Evolutionary conservation across 2,797 vertebrate genomes (phyloP).

Genomic region (Pelodytes ibericus): DNA sequence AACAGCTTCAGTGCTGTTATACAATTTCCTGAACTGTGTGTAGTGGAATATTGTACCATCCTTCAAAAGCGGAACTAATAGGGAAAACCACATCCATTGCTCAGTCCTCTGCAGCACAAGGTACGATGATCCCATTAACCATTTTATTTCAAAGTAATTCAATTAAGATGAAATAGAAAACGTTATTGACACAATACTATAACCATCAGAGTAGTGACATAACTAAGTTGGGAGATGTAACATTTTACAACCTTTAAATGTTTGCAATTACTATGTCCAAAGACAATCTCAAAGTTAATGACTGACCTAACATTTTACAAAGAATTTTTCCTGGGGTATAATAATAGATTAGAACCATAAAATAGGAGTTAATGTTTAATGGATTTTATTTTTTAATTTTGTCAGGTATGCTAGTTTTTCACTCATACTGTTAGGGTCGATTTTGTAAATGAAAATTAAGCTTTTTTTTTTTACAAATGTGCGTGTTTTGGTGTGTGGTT

Average conservation of each 20-base stretch:
- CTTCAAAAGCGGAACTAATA: too few species aligned
- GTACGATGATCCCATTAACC: slow-evolving; percentile 37
- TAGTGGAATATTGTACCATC: too few species aligned
- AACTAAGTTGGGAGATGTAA: slow-evolving; percentile 31
- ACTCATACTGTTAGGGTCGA: too few species aligned
- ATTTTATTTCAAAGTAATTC: slow-evolving; percentile 45
- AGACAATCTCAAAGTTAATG: slow-evolving; percentile 25
- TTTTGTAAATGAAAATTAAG: too few species aligned
- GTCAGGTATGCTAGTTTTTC: too few species aligned
- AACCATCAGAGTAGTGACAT: slow-evolving; percentile 24
- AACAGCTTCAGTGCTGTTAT: too few species aligned
- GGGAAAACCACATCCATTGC: not conserved
- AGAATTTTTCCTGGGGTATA: slow-evolving; percentile 7
- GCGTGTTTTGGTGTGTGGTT: too few species aligned
- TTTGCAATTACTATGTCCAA: slow-evolving; percentile 39
- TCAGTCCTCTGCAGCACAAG: slow-evolving; percentile 13
- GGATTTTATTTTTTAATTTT: too few species aligned
- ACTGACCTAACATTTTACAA: slow-evolving; percentile 36
- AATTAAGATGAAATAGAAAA: slow-evolving; percentile 46
- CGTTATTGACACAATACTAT: slow-evolving; percentile 22
- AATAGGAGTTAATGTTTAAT: not conserved
- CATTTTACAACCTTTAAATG: slow-evolving; percentile 26
- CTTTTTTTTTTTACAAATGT: too few species aligned
- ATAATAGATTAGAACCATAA: slow-evolving; percentile 10
- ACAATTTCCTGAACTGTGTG: too few species aligned